Base-by-base conservation (phyloP, 2,797 vertebrate genomes). In the Centroberyx gerrardi region DNA sequence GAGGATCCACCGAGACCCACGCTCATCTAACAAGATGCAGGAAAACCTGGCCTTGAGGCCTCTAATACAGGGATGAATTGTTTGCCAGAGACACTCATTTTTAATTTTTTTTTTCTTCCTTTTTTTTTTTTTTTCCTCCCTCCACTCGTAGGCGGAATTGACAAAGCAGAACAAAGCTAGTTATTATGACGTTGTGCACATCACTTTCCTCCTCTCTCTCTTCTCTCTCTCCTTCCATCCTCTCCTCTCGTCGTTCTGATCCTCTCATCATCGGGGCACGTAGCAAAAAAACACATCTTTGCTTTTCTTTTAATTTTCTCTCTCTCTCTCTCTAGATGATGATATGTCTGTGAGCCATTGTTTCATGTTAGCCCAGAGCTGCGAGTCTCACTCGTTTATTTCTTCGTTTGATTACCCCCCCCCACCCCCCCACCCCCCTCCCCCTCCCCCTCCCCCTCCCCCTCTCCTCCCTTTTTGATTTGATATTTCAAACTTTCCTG, bases 111-210 rank as follows among this genome's bases (percentile, higher is more conserved):
- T 60, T 83, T 73, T 22, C 22, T 22, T 22, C 22, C 22, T 22
- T 22, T 22, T 22, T 22, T 22, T 22, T 22, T 22, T 55, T 68
- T 80, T 82, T 70, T 60, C 61, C 69, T 73, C 68, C 60, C 72
- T 83, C 59, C 31, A 58, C 74, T 85, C 78, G 80, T 86, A 84
- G 84, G 84, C 83, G 69, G 75, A 87, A 74, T 88, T 81, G 83
- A 90, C 86, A 87, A 92, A 90, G 85, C 80, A 90, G 87, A 92
- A 86, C 85, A 92, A 88, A 91, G 81, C 81, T 79, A 74, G 87
- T 91, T 87, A 90, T 88, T 79, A 85, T 84, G 83, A 72, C 12
- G 18, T 46, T 62, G 66, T 85, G 69, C 78, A 83, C 76, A 86
- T 82, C 69, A n/a, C 76, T 71, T 66, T 58, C 64, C 68, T 59